Base-by-base conservation (phyloP, 2,888 invertebrate species). In the Synanthedon tipuliformis region DNA sequence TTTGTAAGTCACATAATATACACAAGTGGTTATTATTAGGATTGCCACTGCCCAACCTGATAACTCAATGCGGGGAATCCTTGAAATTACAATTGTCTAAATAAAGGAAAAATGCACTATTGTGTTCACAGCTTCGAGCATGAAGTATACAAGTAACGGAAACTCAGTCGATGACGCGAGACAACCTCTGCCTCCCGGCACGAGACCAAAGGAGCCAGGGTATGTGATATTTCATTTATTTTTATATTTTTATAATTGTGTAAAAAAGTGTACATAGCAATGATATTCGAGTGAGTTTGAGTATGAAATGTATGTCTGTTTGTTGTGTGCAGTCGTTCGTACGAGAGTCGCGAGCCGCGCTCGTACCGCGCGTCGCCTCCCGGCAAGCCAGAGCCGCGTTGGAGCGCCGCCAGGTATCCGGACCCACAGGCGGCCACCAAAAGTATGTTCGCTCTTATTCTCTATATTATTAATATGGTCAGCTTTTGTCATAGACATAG, bases 61-160 rank as follows among this genome's bases (percentile, higher is more conserved):
- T 23, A 23, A 23, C 23, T 23, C 4, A 23, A 23, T 23, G 23
- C 23, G 5, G 0, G 23, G 23, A 23, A 23, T 23, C 23, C 23
- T 34, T 34, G 10, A 34, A 10, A 34, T 34, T 34, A 34, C 2
- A 34, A 34, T 34, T 34, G 10, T 34, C 34, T 10, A 34, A 45
- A 13, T 40, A 3, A 48, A 3, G 2, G 10, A 10, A 8, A 34
- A 34, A 2, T 34, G 8, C 34, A 34, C 34, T 18, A 40, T 16
- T 48, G 27, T 40, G 13, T n/a, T 52, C 66, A 3, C 68, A 85
- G 88, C 86, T 56, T 66, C 66, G 41, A 81, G 66, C 59, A 72
- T 85, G 63, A 88, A 88, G 59, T 88, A 88, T 60, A 75, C 85
- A 1, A 81, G 75, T 58, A 88, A 88, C 57, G 84, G 84, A 48